Evolutionary conservation across 2,113 vertebrate genomes (phyloP), one percentile per base, ranked within the genome.

Genomic region (Plecotus auritus): DNA sequence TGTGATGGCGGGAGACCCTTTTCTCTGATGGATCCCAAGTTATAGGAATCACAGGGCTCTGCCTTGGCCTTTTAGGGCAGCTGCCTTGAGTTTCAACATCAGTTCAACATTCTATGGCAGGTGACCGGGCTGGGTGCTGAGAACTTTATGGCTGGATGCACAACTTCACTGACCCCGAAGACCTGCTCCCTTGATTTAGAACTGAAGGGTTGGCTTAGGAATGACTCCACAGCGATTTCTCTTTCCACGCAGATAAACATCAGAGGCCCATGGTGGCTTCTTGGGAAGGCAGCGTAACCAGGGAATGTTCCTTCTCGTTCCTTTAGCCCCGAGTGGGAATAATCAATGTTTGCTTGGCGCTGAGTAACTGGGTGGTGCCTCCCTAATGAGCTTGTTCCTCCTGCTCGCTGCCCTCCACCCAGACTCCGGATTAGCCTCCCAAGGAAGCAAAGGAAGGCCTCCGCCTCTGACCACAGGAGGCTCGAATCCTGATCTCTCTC

Each of bases 281-380:
- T 28, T 2, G 1, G 54, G 42, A 30, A 64, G 59, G 35, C 2
- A 18, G 74, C 59, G 0, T 10, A 1, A 1, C 28, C 35, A n/a
- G 56, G 37, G 17, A 78, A 16, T 3, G 20, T 67, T 56, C 81
- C 69, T 83, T 37, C 77, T 67, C 9, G 0, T n/a, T 9, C 90
- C 81, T 76, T 56, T 77, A 56, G 76, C 69, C 42, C 32, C 4
- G 0, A 80, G 80, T 86, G 49, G 90, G 87, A 37, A 64, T 42
- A 9, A 54, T 0, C 8, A 0, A 2, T 72, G 70, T 93, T 87
- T n/a, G 64, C 90, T 6, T 23, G 64, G 9, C 3, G 28, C 85
- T 87, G 97, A 95, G 91, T 95, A 84, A 76, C 74, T 1, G 85
- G 97, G 95, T 18, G 94, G 78, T 37, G 89, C 42, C 61, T 42